These are phyloP conservation scores for Ornithoptera alexandrae DNA, from an alignment of 2,888 invertebrate genomes.

Conservation along the genomic window DNA sequence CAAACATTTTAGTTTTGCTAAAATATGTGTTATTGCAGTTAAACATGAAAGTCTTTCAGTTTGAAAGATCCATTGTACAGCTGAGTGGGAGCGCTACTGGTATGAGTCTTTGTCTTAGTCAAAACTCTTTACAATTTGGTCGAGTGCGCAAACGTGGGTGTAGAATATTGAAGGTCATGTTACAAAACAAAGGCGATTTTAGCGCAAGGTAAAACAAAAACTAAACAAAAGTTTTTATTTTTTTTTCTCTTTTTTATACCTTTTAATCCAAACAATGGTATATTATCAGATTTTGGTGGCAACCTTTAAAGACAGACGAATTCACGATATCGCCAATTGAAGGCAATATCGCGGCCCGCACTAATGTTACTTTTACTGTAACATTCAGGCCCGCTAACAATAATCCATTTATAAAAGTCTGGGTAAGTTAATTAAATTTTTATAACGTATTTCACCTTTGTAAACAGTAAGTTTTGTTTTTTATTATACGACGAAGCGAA, in stretches of 20 bases:
- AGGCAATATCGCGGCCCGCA: slow-evolving; percentile 83
- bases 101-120: slow-evolving; percentile 64
- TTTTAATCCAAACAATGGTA: neutral
- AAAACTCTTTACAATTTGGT: slow-evolving; percentile 70
- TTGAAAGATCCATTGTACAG: slow-evolving; percentile 62
- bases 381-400: slow-evolving; percentile 79
- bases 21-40: slow-evolving; percentile 46
- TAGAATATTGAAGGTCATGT: slow-evolving; percentile 69
- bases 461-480: no score
- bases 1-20: neutral
- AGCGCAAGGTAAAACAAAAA: slow-evolving; percentile 54
- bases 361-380: slow-evolving; percentile 82
- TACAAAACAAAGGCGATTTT: slow-evolving; percentile 68
- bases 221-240: neutral
- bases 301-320: slow-evolving; percentile 65
- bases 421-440: slow-evolving; percentile 49
- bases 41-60: slow-evolving; percentile 64
- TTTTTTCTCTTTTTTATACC: neutral
- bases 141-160: slow-evolving; percentile 66
- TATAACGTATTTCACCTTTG: neutral
- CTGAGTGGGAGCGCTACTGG: slow-evolving; percentile 70
- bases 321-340: slow-evolving; percentile 81
- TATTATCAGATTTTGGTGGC: slow-evolving; percentile 67
- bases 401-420: slow-evolving; percentile 72
- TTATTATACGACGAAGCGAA: no score